Conservation (phyloP, 2,797 vertebrate genomes). For the Gorsachius magnificus region DNA sequence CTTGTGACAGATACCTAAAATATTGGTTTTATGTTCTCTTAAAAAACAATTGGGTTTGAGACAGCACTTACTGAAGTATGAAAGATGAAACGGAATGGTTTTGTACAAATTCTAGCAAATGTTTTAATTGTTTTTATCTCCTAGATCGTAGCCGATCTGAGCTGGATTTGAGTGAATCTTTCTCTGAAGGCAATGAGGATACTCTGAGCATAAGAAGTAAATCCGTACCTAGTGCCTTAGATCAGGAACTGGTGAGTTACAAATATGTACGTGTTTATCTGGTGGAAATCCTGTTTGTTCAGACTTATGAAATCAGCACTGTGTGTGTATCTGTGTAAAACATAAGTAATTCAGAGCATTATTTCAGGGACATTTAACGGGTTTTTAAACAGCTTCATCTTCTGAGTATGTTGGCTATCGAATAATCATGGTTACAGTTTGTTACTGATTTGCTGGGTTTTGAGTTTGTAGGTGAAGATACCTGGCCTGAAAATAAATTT, state of each 20-base stretch:
- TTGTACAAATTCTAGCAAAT: background rate
- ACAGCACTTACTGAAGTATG: background rate
- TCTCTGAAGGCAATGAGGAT: constrained; percentile 83
- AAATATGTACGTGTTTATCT: background rate
- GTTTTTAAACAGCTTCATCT: background rate
- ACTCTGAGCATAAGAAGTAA: constrained; percentile 83
- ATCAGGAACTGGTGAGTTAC: constrained; percentile 83
- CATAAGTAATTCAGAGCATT: background rate
- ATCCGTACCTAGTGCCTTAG: constrained; percentile 88
- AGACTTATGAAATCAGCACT: background rate
- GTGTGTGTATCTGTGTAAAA: background rate
- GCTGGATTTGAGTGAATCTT: constrained; percentile 86
- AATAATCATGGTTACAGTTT: background rate
- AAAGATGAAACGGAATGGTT: background rate
- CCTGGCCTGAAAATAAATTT: background rate
- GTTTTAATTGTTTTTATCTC: constrained; percentile 3
- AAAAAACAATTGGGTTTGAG: background rate
- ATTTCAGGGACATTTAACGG: background rate
- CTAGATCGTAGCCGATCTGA: constrained; percentile 91
- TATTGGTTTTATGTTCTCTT: background rate
- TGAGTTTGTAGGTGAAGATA: background rate
- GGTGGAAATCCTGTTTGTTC: background rate
- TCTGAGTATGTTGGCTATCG: background rate
- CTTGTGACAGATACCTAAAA: background rate
- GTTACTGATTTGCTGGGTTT: background rate